These are phyloP conservation scores for Acyrthosiphon pisum DNA, from an alignment of 1,140 invertebrate species.

Conservation along the genomic window DNA sequence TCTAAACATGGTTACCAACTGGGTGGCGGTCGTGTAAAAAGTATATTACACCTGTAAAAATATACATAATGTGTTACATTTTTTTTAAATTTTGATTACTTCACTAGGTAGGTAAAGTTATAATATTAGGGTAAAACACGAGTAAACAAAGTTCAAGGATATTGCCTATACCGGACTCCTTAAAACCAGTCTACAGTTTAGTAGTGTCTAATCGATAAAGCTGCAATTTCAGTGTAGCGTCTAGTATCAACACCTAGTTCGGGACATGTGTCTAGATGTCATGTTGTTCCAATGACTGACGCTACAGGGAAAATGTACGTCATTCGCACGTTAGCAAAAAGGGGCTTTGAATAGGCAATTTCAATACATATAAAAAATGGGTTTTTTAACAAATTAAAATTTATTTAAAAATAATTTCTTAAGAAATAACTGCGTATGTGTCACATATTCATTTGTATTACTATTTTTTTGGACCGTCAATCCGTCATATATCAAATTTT, in stretches of 20 bases:
- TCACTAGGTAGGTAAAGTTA: too few relatives aligned
- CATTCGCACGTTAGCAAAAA: background rate
- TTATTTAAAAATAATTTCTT: background rate
- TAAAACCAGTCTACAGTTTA: background rate
- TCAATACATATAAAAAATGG: background rate
- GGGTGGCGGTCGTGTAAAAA: too few relatives aligned
- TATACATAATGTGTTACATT: background rate
- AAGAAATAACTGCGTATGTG: background rate
- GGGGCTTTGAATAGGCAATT: background rate
- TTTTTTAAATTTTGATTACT: background rate
- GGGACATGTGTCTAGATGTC: too few relatives aligned
- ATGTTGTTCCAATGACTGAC: background rate
- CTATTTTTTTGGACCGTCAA: too few relatives aligned
- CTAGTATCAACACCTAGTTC: too few relatives aligned
- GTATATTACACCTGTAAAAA: too few relatives aligned
- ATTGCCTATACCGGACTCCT: background rate
- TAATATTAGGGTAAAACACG: too few relatives aligned
- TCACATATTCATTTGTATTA: too few relatives aligned
- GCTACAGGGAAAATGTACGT: background rate
- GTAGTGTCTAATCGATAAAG: too few relatives aligned
- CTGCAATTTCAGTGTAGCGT: too few relatives aligned
- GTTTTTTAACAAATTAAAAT: background rate
- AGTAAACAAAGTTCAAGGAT: background rate
- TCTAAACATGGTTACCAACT: background rate
- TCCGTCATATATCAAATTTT: background rate